Evolutionary conservation across 92 coral and sea anemone species (phyloP).

Genomic region (Montipora capitata): DNA sequence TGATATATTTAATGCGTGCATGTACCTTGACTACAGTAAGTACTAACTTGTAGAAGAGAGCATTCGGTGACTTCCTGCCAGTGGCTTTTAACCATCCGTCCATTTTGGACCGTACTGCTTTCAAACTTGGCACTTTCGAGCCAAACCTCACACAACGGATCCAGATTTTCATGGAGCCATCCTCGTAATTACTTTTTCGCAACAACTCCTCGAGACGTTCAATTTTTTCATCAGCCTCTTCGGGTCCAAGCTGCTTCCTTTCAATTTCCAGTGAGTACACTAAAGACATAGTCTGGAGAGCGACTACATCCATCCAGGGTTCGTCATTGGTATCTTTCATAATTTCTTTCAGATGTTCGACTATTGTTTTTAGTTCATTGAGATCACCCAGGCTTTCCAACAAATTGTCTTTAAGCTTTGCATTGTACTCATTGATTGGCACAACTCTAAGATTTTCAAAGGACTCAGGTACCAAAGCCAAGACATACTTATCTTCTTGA

Average conservation of each 20-base stretch:
- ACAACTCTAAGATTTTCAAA: constrained; percentile 71
- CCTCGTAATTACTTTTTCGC: constrained; percentile 35
- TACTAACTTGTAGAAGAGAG: constrained; percentile 90
- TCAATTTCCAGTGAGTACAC: constrained; percentile 77
- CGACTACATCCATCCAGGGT: constrained; percentile 66
- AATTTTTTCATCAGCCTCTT: constrained; percentile 75
- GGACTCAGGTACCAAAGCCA: constrained; percentile 81
- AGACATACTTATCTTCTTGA: constrained; percentile 64
- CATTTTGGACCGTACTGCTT: constrained; percentile 58
- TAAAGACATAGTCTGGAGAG: constrained; percentile 66
- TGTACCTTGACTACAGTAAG: neutral
- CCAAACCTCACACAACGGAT: constrained; percentile 63
- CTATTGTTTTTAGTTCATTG: constrained; percentile 57
- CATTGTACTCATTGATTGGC: constrained; percentile 77
- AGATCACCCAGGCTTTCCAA: constrained; percentile 67
- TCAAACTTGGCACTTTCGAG: constrained; percentile 69
- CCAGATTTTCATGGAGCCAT: constrained; percentile 83
- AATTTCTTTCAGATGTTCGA: constrained; percentile 64
- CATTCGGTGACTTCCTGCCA: constrained; percentile 77
- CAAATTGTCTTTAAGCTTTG: constrained; percentile 62
- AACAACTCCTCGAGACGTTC: constrained; percentile 62
- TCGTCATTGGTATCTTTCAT: constrained; percentile 64
- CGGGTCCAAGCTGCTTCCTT: constrained; percentile 65
- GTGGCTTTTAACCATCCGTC: constrained; percentile 72
- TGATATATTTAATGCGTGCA: too few species aligned